Conservation (phyloP, 2,113 vertebrate species). For the Antechinus flavipes region DNA sequence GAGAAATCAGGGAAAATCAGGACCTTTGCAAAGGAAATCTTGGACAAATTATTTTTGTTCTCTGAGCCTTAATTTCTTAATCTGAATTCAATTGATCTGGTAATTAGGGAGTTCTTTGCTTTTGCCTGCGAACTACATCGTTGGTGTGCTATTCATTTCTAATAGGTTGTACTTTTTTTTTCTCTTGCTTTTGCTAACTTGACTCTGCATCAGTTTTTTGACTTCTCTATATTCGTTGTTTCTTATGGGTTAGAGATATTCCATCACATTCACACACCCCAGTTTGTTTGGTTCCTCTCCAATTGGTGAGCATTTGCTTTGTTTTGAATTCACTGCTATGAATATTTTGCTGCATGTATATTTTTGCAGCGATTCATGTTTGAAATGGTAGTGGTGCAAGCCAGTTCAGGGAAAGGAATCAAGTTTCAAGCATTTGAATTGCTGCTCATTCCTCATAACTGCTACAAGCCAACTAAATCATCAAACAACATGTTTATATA, state of each 20-base stretch:
- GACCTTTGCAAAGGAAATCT: neutral
- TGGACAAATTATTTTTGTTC: neutral
- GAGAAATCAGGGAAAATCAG: neutral
- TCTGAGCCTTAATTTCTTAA: neutral
- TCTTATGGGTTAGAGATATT: neutral
- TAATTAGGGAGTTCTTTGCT: neutral
- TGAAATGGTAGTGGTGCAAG: neutral
- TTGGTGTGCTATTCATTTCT: neutral
- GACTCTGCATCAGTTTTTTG: neutral
- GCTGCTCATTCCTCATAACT: neutral
- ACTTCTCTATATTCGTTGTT: neutral
- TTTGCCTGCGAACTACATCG: neutral
- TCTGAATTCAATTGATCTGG: neutral
- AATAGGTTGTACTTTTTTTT: neutral
- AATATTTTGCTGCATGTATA: neutral
- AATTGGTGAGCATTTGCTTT: neutral
- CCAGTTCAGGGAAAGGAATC: neutral
- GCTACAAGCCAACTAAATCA: constrained; percentile 1
- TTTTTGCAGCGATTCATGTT: neutral
- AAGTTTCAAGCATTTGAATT: neutral
- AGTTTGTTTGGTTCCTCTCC: neutral
- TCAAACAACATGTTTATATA: constrained; percentile 47
- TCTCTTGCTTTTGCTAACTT: neutral
- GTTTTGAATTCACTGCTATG: neutral
- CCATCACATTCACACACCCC: neutral